Percentiles rank a stretch among this genome's conserved stretches.
Evolutionary conservation across 1,140 invertebrate species (phyloP).

Genomic region (Conopomorpha cramerella): DNA sequence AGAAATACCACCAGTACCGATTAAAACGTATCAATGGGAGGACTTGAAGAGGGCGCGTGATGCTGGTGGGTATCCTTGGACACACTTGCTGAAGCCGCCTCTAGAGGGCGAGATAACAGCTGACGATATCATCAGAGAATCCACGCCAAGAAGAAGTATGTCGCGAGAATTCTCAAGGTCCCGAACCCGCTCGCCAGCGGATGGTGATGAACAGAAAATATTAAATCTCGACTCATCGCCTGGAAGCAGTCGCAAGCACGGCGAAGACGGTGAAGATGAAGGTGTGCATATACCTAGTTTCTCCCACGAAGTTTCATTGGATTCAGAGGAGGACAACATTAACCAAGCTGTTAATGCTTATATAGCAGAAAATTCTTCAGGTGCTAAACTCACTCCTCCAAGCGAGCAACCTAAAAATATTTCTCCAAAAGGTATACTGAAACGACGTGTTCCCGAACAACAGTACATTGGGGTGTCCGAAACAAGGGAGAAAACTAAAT

Average conservation of each 20-base stretch:
- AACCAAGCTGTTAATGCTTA: slow-evolving; percentile 16
- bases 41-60: slow-evolving; percentile 65
- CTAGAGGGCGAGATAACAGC: slow-evolving; percentile 58
- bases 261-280: slow-evolving; percentile 47
- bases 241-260: slow-evolving; percentile 53
- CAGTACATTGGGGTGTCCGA: slow-evolving; percentile 34
- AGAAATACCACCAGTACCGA: slow-evolving; percentile 61
- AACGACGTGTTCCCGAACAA: slow-evolving; percentile 44
- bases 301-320: slow-evolving; percentile 56
- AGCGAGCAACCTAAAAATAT: slow-evolving; percentile 31
- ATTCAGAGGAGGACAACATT: slow-evolving; percentile 40
- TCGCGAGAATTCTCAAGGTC: slow-evolving; percentile 48
- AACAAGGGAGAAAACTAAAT: slow-evolving; percentile 55
- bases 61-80: slow-evolving; percentile 73
- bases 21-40: slow-evolving; percentile 75
- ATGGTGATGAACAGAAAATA: slow-evolving; percentile 32
- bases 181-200: slow-evolving; percentile 37
- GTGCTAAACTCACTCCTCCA: no score
- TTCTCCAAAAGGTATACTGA: slow-evolving; percentile 52
- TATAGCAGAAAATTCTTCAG: slow-evolving; percentile 14
- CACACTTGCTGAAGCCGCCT: slow-evolving; percentile 64
- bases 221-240: slow-evolving; percentile 52
- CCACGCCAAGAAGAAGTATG: slow-evolving; percentile 48
- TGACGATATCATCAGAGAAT: slow-evolving; percentile 45
- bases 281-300: slow-evolving; percentile 53